Base-by-base conservation (phyloP, 2,888 invertebrate species). In the Eupithecia subfuscata region DNA sequence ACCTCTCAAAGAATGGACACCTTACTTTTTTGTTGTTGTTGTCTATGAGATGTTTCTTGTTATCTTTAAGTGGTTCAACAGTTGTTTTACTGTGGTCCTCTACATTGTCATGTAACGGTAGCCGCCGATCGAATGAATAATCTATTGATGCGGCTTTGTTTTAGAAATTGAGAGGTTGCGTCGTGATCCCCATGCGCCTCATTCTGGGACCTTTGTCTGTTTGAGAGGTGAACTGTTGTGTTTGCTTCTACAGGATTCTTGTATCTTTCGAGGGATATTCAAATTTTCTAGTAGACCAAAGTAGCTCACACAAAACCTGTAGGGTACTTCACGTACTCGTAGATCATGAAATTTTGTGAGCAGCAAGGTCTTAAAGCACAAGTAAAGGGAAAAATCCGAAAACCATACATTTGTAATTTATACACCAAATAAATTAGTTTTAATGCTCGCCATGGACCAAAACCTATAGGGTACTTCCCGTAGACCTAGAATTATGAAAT, bases 141-240 rank as follows among this genome's bases (percentile, higher is more conserved):
- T 93, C 90, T 88, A 89, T 89, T 88, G 88, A 88, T 86, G 85
- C 86, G 85, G 90, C 91, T 94, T 93, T 92, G 94, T 92, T 92
- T 93, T 90, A 88, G 90, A 91, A 92, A 94, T 94, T 92, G 94
- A 92, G 92, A 91, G 91, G 91, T 91, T 88, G 85, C 75, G 79
- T 93, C 93, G 93, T 93, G 93, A 92, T 87, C 89, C 84, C 81
- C 81, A 83, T 88, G 89, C 82, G 89, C 89, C 88, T 91, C 90
- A 89, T 92, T 90, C 85, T 76, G 80, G 78, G 84, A 86, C 85
- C 86, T 85, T 85, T 85, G 84, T 83, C 82, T 84, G 82, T 84
- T 86, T 82, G 81, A 83, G 84, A 85, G 83, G 84, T 85, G 85
- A 86, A 87, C 83, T 86, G 75, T 74, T 60, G 30, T 43, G 34